These are phyloP conservation scores for Corydoras sp. DNA, from an alignment of 2,113 vertebrate species.

Conservation along the genomic window DNA sequence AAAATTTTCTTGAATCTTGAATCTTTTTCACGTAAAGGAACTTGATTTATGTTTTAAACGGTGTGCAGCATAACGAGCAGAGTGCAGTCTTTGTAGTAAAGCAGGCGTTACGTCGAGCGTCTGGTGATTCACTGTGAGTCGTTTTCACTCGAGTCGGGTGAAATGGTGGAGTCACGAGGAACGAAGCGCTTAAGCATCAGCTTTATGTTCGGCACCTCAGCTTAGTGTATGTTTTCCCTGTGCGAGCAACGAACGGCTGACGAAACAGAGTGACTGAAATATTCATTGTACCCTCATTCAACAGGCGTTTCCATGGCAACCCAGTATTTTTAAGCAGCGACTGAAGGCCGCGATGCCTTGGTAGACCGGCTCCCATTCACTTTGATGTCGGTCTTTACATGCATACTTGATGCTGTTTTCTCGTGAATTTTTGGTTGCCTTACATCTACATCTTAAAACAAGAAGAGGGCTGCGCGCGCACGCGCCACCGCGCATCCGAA, in stretches of 20 bases:
- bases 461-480: background rate
- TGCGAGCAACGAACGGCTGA: slow-evolving; percentile 30
- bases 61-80: too few relatives aligned
- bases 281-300: slow-evolving; percentile 49
- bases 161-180: too few relatives aligned
- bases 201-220: background rate
- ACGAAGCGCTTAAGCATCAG: too few relatives aligned
- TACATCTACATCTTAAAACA: slow-evolving; percentile 13
- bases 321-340: slow-evolving; percentile 41
- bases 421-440: slow-evolving; percentile 9
- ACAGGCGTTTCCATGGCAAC: slow-evolving; percentile 51
- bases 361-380: slow-evolving; percentile 31
- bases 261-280: slow-evolving; percentile 38
- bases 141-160: too few relatives aligned
- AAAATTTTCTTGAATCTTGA: too few relatives aligned
- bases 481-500: background rate
- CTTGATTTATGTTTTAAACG: too few relatives aligned
- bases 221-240: slow-evolving; percentile 15
- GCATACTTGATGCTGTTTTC: slow-evolving; percentile 34
- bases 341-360: slow-evolving; percentile 44
- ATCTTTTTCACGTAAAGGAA: too few relatives aligned
- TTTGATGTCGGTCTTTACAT: slow-evolving; percentile 38
- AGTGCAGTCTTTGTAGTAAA: too few relatives aligned
- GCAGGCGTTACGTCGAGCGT: too few relatives aligned
- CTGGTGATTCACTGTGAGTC: too few relatives aligned